A percentile compares a stretch with the other conserved stretches of the same genome.
phyloP scores from a whole-genome alignment of 2,888 invertebrate genomes.

The Andricus curvator region DNA sequence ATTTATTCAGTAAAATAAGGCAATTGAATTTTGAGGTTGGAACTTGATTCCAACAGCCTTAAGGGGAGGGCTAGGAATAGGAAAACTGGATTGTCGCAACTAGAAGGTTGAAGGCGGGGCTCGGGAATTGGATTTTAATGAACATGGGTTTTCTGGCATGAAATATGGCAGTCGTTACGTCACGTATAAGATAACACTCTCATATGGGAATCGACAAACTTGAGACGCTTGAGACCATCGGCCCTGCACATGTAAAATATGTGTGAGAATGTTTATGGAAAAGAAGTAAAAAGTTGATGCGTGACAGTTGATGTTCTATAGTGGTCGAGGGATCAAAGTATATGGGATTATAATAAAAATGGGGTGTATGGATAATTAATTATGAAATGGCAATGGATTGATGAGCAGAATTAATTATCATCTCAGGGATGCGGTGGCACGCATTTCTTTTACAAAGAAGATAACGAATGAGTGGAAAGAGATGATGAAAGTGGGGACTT shows the following conservation, averaged over 20 bases:
- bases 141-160: constrained; percentile 16
- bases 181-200: constrained; percentile 7
- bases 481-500: too few species aligned
- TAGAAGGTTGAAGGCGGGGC: not conserved
- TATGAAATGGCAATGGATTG: too few species aligned
- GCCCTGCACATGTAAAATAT: constrained; percentile 15
- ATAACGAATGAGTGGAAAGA: too few species aligned
- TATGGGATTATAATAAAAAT: too few species aligned
- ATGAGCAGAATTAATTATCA: too few species aligned
- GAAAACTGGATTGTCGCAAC: not conserved
- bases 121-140: not conserved
- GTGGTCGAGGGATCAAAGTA: too few species aligned
- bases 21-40: too few species aligned
- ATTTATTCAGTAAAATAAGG: too few species aligned
- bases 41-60: not conserved
- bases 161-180: constrained; percentile 13
- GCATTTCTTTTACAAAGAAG: too few species aligned
- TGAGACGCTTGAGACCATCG: constrained; percentile 24
- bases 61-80: not conserved
- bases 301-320: not conserved
- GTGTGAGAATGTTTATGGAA: not conserved
- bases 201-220: constrained; percentile 27
- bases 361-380: too few species aligned
- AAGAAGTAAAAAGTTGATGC: not conserved
- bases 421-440: too few species aligned